Base-by-base conservation (phyloP, 2,113 vertebrate species). In the Siniperca chuatsi region DNA sequence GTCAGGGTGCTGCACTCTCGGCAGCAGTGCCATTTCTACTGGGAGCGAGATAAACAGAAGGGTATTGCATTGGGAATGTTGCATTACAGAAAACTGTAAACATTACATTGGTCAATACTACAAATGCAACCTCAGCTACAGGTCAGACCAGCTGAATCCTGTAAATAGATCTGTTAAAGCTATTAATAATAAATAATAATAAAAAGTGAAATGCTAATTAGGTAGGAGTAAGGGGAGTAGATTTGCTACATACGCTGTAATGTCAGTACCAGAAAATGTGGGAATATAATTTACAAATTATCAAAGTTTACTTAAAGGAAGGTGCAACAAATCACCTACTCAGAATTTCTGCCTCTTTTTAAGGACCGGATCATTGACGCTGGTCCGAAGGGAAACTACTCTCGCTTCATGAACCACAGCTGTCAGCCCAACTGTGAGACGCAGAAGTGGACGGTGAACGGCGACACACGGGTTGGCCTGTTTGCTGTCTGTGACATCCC, bases 381-480 rank as follows among this genome's bases (percentile, higher is more conserved):
- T 0, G 98, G 98, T 4, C 98, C 98, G 37, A 99, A 99, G 93
- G 98, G 98, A 35, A 99, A 99, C 95, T 98, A 97, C 77, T 99
- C 98, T 1, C 96, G 98, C 64, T 99, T 99, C 89, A 99, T 99
- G 98, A 99, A 99, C 87, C 98, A 99, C 96, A 99, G 98, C 97
- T 99, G 98, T 87, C 98, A 99, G 92, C 98, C 98, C 89, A 99
- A 99, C 95, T 99, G 98, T 37, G 98, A 99, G 92, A 99, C 98
- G 1, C 97, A 99, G 46, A 99, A 99, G 88, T 99, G 98, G 98
- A 99, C 98, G 0, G 98, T 99, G 75, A 97, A 99, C 1, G 98
- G 98, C 0, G 98, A 99, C 93, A 99, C 98, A 0, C 96, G 98
- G 0, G 98, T 99, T 1, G 98, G 98, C 11, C 94, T 99, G 55